phyloP scores from a whole-genome alignment of 2,113 vertebrate genomes.

The Chaetodon auriga region DNA sequence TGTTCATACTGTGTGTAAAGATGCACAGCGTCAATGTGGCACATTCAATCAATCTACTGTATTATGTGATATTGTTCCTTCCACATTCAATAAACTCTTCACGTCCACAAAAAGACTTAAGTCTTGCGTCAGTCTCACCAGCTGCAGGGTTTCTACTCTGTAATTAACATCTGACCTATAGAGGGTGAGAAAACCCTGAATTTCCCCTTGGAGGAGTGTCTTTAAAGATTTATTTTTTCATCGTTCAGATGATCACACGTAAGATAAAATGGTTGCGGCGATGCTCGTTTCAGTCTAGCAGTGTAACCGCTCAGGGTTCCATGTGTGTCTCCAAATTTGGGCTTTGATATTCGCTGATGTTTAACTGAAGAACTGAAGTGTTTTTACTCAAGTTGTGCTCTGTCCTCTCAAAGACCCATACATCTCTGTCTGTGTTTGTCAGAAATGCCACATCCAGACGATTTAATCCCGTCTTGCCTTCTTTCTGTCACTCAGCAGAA shows the following conservation, averaged over 20 bases:
- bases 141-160: background rate
- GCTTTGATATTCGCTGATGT: constrained; percentile 10
- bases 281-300: background rate
- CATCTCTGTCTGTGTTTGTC: constrained; percentile 60
- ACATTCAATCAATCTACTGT: too few species aligned
- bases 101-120: too few species aligned
- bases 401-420: constrained; percentile 22
- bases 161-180: background rate
- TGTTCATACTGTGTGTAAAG: background rate
- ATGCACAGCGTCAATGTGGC: too few species aligned
- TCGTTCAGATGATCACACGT: background rate
- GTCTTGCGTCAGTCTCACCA: background rate
- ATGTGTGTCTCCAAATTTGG: background rate
- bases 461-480: constrained; percentile 56
- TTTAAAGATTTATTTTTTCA: background rate
- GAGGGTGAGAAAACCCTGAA: background rate
- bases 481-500: constrained; percentile 61
- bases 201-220: background rate
- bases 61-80: background rate
- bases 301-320: background rate
- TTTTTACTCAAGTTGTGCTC: constrained; percentile 3
- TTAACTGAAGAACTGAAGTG: constrained; percentile 29
- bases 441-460: constrained; percentile 64
- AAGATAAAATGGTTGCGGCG: background rate
- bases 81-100: background rate